Percentiles rank a stretch among this genome's conserved stretches.
Conservation (phyloP, 2,888 invertebrate species). For the Desoria tigrina region DNA sequence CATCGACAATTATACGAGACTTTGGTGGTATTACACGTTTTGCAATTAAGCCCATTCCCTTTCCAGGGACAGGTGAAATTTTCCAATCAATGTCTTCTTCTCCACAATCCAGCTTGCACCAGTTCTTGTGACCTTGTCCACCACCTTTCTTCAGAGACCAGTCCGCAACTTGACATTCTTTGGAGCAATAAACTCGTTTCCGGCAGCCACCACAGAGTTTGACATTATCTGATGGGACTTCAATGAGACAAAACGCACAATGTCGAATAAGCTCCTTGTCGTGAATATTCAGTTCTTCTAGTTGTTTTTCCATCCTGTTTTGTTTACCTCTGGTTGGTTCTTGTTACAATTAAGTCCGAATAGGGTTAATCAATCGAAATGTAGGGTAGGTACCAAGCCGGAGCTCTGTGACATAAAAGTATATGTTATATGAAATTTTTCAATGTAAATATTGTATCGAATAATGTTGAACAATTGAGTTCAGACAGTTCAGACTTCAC, state of each 20-base stretch:
- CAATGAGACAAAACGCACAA: slow-evolving; percentile 20
- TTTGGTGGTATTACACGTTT: slow-evolving; percentile 11
- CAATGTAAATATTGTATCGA: too few species aligned
- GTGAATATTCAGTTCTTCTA: too few species aligned
- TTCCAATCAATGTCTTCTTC: slow-evolving; percentile 31
- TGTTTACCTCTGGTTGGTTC: too few species aligned
- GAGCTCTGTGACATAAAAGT: too few species aligned
- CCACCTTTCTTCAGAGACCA: slow-evolving; percentile 14
- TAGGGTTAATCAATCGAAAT: too few species aligned
- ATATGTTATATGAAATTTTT: too few species aligned
- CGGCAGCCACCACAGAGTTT: slow-evolving; percentile 21
- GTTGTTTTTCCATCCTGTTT: too few species aligned
- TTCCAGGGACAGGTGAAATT: slow-evolving; percentile 15
- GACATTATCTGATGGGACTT: background rate
- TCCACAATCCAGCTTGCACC: slow-evolving; percentile 23
- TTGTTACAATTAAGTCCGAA: too few species aligned
- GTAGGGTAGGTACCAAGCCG: too few species aligned
- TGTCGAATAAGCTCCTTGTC: slow-evolving; percentile 12
- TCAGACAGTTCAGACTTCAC: too few species aligned
- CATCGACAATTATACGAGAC: slow-evolving; percentile 22
- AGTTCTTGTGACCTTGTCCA: slow-evolving; percentile 33
- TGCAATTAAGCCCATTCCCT: slow-evolving; percentile 24
- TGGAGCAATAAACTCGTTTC: slow-evolving; percentile 25
- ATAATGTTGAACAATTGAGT: too few species aligned
- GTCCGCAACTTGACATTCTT: slow-evolving; percentile 22